A percentile compares a stretch with the other conserved stretches of the same genome.
Evolutionary conservation across 2,113 vertebrate genomes (phyloP).

Genomic region (Nesoenas mayeri): DNA sequence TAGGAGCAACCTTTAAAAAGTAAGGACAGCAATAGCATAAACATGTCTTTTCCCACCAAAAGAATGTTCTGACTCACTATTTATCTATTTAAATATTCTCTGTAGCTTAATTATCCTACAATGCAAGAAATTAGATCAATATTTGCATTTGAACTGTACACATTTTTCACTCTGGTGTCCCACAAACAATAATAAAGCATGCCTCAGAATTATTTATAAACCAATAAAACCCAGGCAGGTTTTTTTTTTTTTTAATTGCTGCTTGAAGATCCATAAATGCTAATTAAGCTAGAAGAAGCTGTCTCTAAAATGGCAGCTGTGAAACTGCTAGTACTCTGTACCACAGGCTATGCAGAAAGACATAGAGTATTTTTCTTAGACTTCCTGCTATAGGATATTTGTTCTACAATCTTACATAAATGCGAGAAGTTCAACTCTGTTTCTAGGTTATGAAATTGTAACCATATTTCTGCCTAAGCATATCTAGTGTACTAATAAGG

Average conservation of each 20-base stretch:
- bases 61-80: conserved; percentile 13
- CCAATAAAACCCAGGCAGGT: conserved; percentile 58
- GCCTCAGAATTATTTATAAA: conserved; percentile 66
- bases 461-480: neutral
- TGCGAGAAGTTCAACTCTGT: conserved; percentile 18
- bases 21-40: conserved; percentile 11
- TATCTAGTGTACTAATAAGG: conserved; percentile 16
- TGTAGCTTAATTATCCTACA: conserved; percentile 60
- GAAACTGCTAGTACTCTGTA: conserved; percentile 5
- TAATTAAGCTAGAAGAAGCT: conserved; percentile 66
- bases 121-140: conserved; percentile 68
- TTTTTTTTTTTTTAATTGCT: conserved; percentile 64
- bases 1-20: conserved; percentile 28
- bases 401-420: conserved; percentile 31
- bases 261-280: conserved; percentile 68
- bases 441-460: conserved; percentile 50
- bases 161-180: conserved; percentile 57
- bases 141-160: conserved; percentile 63
- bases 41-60: conserved; percentile 4
- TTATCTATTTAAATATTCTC: conserved; percentile 67
- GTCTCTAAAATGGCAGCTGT: conserved; percentile 60
- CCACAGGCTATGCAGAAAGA: neutral
- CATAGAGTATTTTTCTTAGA: neutral
- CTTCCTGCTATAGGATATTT: conserved; percentile 28
- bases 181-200: conserved; percentile 70